phyloP scores from a whole-genome alignment of 2,113 vertebrate species.

The Pelecanoides urinatrix region DNA sequence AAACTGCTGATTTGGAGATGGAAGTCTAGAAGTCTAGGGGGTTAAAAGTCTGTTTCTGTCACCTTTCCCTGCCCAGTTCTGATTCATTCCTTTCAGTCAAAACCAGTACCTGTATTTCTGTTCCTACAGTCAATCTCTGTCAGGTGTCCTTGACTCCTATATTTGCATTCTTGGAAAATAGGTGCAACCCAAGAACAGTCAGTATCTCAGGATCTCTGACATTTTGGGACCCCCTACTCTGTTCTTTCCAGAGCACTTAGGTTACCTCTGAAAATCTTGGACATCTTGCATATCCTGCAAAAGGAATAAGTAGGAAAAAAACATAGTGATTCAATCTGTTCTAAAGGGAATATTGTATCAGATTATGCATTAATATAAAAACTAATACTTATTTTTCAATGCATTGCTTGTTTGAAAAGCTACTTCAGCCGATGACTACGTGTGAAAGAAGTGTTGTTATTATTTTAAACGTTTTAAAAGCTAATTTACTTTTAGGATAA shows the following conservation, averaged over 20 bases:
- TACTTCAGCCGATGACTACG: neutral
- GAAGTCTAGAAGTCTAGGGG: neutral
- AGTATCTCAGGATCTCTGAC: neutral
- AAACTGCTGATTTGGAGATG: neutral
- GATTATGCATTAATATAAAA: neutral
- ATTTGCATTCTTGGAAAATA: neutral
- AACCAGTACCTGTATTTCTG: neutral
- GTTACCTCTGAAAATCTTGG: neutral
- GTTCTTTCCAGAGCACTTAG: neutral
- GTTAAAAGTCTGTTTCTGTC: neutral
- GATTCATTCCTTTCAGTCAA: neutral
- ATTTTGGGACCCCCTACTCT: neutral
- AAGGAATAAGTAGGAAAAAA: neutral
- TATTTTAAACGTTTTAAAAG: neutral
- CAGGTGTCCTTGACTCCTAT: neutral
- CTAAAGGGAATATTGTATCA: neutral
- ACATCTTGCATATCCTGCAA: neutral
- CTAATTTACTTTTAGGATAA: neutral
- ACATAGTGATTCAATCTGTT: neutral
- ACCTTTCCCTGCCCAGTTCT: neutral
- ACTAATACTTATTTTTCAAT: neutral
- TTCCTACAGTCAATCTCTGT: neutral
- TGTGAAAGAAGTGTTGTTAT: neutral
- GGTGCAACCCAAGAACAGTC: neutral
- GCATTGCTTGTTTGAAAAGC: neutral